Conservation (phyloP, 2,113 vertebrate species). For the Semnornis frantzii region DNA sequence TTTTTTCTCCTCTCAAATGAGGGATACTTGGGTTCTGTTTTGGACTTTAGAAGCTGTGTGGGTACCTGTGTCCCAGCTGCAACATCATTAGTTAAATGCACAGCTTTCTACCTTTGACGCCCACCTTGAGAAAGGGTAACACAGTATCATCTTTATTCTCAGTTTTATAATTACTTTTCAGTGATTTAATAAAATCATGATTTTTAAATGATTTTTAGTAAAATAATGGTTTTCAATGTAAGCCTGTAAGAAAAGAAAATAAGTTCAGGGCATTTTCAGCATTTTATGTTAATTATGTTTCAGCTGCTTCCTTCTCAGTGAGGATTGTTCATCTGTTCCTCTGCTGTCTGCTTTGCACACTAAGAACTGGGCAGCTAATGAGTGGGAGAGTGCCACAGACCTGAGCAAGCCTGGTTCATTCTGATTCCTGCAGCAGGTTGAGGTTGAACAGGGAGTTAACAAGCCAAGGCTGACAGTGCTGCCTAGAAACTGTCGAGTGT, state of each 20-base stretch:
- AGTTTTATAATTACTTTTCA: neutral
- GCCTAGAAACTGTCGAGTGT: neutral
- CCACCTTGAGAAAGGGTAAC: neutral
- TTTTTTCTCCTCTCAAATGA: neutral
- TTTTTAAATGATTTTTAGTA: neutral
- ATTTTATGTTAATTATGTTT: neutral
- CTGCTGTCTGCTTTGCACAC: neutral
- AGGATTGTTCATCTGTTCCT: neutral
- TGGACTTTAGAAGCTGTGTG: neutral
- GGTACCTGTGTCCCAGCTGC: neutral
- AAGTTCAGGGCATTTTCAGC: neutral
- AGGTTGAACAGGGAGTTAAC: neutral
- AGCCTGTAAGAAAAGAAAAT: neutral
- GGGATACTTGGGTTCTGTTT: neutral
- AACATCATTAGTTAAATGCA: neutral
- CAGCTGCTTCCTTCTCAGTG: neutral
- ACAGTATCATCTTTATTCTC: neutral
- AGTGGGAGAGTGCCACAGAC: neutral
- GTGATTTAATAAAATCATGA: neutral
- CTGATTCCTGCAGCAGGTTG: neutral
- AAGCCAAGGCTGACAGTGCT: neutral
- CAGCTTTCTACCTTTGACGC: neutral
- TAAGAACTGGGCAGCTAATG: neutral
- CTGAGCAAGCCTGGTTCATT: neutral
- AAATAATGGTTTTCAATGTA: neutral